A percentile compares a stretch with the other conserved stretches of the same genome.
Conservation (phyloP, 1,140 invertebrate species). For the Drosophila varians region DNA sequence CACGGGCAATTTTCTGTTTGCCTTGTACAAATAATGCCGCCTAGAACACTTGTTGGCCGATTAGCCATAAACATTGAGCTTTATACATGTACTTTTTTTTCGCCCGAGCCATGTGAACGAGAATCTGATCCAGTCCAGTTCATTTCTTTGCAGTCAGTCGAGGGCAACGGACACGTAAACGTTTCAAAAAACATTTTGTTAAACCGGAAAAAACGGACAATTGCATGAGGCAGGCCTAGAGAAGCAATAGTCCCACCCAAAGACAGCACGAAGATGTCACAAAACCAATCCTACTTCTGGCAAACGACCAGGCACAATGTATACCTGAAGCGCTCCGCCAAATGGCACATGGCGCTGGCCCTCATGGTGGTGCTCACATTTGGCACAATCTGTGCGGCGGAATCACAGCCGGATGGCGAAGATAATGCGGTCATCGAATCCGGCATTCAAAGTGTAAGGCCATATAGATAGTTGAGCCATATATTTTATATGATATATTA, state of each 20-base stretch:
- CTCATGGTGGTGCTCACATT: slow-evolving; percentile 79
- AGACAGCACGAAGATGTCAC: slow-evolving; percentile 72
- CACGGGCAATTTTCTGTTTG: slow-evolving; percentile 40
- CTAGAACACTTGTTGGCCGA: slow-evolving; percentile 60
- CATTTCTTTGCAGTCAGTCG: slow-evolving; percentile 58
- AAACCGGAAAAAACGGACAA: neutral
- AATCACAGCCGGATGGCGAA: slow-evolving; percentile 57
- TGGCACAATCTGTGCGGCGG: slow-evolving; percentile 74
- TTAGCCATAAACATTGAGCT: slow-evolving; percentile 45
- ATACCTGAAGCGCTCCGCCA: slow-evolving; percentile 77
- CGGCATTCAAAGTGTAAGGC: slow-evolving; percentile 55
- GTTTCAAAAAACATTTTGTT: slow-evolving; percentile 15
- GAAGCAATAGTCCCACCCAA: slow-evolving; percentile 12
- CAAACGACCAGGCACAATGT: slow-evolving; percentile 82
- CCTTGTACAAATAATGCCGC: slow-evolving; percentile 38
- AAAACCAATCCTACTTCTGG: slow-evolving; percentile 83
- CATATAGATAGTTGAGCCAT: neutral
- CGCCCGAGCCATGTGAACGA: slow-evolving; percentile 19
- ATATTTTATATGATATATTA: neutral
- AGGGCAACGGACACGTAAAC: slow-evolving; percentile 54
- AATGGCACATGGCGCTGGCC: slow-evolving; percentile 78
- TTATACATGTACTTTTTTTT: slow-evolving; percentile 14
- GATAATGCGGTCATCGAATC: slow-evolving; percentile 56
- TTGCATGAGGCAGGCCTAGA: slow-evolving; percentile 36
- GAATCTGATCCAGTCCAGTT: slow-evolving; percentile 23